Base-by-base conservation (phyloP, 2,888 invertebrate genomes). In the Agrilus mali region DNA sequence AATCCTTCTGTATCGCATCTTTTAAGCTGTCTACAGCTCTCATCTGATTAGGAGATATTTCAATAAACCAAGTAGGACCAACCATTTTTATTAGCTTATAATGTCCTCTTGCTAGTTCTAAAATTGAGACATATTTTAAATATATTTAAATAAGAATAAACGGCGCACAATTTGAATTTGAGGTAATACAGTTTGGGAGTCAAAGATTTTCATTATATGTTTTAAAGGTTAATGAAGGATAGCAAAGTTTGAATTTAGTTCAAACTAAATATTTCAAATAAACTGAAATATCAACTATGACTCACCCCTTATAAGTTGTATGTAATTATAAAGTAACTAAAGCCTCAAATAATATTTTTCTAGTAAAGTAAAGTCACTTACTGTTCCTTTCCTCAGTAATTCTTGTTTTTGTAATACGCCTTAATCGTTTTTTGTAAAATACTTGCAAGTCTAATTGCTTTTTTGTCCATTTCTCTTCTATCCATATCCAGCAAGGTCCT, bases 21-120 rank as follows among this genome's bases (percentile, higher is more conserved):
- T 50, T 47, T 37, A 66, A 48, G 15, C 51, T 35, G 42, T 66
- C 63, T 2, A 60, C 53, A 3, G 54, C 49, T 39, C 37, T 40
- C 20, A 61, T 41, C 50, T 66, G 66, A 22, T 55, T 53, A 1
- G 59, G 59, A 5, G 63, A 64, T 15, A 65, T 47, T 54, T 66
- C 65, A 53, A 65, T 63, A 43, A 53, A 66, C 66, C 66, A 66
- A 16, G 50, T 57, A 1, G 65, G 66, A 2, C 65, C 64, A 13
- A 55, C 55, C 34, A 52, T 36, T 38, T 44, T 35, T 15, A 53
- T 36, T 36, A 55, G 38, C 14, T 41, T 17, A 8, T 40, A 33
- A 33, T 57, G 55, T 2, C 32, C 44, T n/a, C n/a, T 33, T 12
- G 38, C 20, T 10, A 27, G 10, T 7, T 39, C 57, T 56, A 44